These are phyloP conservation scores for Dolichomitus sp. DNA, from an alignment of 2,888 invertebrate species.

Conservation along the genomic window DNA sequence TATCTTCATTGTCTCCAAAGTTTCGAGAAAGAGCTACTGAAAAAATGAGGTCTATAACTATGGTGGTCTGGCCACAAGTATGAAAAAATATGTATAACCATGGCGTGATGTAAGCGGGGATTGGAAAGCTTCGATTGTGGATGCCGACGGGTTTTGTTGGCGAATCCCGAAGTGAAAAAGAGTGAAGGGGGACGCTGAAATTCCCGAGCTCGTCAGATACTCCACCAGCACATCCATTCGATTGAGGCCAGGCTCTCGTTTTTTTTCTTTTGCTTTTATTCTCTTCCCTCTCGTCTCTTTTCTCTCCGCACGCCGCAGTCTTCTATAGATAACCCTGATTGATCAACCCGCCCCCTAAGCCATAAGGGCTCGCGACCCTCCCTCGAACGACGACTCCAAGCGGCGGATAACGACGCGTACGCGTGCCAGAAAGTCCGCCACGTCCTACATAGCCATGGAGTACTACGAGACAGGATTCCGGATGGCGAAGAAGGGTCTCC, in stretches of 20 bases:
- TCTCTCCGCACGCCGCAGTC: conserved; percentile 48
- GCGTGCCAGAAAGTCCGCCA: conserved; percentile 75
- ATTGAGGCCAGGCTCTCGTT: conserved; percentile 16
- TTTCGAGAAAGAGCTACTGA: not conserved
- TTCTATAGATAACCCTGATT: conserved; percentile 73
- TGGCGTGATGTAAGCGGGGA: not conserved
- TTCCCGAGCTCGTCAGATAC: conserved; percentile 40
- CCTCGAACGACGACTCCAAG: conserved; percentile 38
- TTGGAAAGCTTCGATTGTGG: conserved; percentile 12
- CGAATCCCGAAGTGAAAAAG: conserved; percentile 13
- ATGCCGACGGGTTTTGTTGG: conserved; percentile 12
- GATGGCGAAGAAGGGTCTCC: conserved; percentile 6
- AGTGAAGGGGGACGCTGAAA: conserved; percentile 1
- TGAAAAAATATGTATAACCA: not conserved
- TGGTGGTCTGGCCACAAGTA: not conserved
- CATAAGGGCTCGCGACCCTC: conserved; percentile 55
- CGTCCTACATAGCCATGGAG: conserved; percentile 16
- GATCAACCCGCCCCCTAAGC: conserved; percentile 75
- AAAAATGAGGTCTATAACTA: not conserved
- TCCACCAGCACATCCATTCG: conserved; percentile 19
- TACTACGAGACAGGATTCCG: conserved; percentile 26
- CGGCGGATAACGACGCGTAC: conserved; percentile 80
- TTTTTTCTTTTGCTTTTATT: conserved; percentile 12
- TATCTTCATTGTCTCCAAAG: conserved; percentile 30
- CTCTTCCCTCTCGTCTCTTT: conserved; percentile 33